phyloP scores from a whole-genome alignment of 2,113 vertebrate genomes.

The Vidua macroura region DNA sequence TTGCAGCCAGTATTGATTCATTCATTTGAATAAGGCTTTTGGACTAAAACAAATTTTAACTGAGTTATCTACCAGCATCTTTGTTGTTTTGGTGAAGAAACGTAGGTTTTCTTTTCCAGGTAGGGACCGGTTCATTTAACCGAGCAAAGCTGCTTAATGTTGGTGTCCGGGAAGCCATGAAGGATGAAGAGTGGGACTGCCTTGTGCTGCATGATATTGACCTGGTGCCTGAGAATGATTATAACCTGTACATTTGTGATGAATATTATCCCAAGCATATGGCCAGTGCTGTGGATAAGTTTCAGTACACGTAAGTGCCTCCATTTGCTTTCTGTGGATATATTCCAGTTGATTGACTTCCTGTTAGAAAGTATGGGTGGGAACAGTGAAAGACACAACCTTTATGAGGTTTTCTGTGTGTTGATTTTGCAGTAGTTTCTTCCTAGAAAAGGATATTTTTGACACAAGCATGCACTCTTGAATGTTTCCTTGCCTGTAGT shows the following conservation, averaged over 20 bases:
- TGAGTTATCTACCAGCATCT: neutral
- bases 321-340: neutral
- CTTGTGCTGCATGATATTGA: slow-evolving; percentile 73
- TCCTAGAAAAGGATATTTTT: neutral
- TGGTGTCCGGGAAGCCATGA: slow-evolving; percentile 74
- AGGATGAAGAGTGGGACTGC: slow-evolving; percentile 77
- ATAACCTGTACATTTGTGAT: slow-evolving; percentile 74
- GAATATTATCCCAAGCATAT: slow-evolving; percentile 71
- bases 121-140: slow-evolving; percentile 70
- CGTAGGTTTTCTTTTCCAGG: slow-evolving; percentile 44
- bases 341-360: neutral
- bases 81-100: neutral
- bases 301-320: slow-evolving; percentile 67
- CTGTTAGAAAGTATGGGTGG: neutral
- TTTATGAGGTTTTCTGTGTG: neutral
- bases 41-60: neutral
- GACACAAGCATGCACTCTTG: neutral
- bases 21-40: neutral
- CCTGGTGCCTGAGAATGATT: slow-evolving; percentile 75
- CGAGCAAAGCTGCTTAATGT: slow-evolving; percentile 76
- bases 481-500: neutral
- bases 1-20: neutral
- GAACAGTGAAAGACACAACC: neutral
- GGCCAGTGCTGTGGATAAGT: slow-evolving; percentile 74
- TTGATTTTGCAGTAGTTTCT: neutral